These are phyloP conservation scores for Merluccius polli DNA, from an alignment of 2,797 vertebrate genomes.

Conservation along the genomic window DNA sequence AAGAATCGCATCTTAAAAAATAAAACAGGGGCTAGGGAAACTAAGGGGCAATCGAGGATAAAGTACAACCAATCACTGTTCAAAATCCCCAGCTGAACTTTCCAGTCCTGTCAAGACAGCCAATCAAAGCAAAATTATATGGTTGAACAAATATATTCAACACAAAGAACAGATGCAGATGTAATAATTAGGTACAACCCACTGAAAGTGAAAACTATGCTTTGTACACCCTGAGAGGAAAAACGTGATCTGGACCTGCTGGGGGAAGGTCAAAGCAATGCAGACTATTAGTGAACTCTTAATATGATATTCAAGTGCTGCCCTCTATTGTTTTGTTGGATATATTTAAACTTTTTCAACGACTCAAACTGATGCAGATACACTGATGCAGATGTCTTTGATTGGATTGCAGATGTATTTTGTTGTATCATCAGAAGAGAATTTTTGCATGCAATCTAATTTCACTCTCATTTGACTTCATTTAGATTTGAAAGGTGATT, in stretches of 20 bases:
- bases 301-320: constrained; percentile 40
- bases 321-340: constrained; percentile 47
- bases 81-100: constrained; percentile 30
- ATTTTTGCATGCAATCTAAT: constrained; percentile 14
- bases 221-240: neutral
- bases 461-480: constrained; percentile 5
- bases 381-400: constrained; percentile 35
- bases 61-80: constrained; percentile 30
- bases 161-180: constrained; percentile 43
- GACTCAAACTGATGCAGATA: neutral
- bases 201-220: constrained; percentile 7
- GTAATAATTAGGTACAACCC: constrained; percentile 35
- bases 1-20: neutral
- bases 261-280: neutral
- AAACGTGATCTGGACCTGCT: neutral
- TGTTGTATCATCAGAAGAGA: constrained; percentile 23
- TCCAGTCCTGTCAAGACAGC: constrained; percentile 25
- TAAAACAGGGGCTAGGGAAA: constrained; percentile 23
- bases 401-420: constrained; percentile 10
- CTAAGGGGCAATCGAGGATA: constrained; percentile 27
- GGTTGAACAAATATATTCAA: constrained; percentile 34
- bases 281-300: neutral
- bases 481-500: constrained; percentile 3
- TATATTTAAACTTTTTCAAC: constrained; percentile 7
- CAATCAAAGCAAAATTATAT: constrained; percentile 40